Evolutionary conservation across 2,888 invertebrate species (phyloP), one percentile per base, ranked within the genome.

Genomic region (Dasypogon diadema): DNA sequence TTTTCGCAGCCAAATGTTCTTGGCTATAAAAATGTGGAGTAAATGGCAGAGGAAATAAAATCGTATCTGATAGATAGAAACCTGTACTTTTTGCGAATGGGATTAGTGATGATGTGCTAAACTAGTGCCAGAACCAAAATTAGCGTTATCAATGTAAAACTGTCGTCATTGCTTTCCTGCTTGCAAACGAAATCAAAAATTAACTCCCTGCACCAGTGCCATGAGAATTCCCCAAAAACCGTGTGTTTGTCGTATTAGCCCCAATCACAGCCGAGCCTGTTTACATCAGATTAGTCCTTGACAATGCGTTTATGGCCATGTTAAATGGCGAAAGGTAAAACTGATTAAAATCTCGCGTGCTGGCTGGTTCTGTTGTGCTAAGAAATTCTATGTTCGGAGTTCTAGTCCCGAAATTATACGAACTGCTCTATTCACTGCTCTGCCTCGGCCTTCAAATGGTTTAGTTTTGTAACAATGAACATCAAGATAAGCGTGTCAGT

Each of bases 331-430:
- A 65, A n/a, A 65, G 46, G 65, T 65, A 46, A 65, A 65, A 65
- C 65, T 65, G 65, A 65, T 65, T 65, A 65, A 48, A 42, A 65
- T 65, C 65, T 65, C 65, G 65, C 65, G 65, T 65, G 65, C 24
- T 46, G 16, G 46, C 22, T n/a, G 60, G 12, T 16, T 60, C 37
- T 22, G 58, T 58, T 60, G 37, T 60, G 34, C 30, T 60, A 16
- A 24, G 65, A 21, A 16, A n/a, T 65, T 46, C 51, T 18, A 37
- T 10, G 65, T 21, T 24, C n/a, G 48, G 46, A 65, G 37, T 24
- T 65, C 26, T 8, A 18, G 46, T 22, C 46, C 65, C 37, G 0
- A 46, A 46, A 26, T 46, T 65, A 42, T 48, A n/a, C n/a, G 65
- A 65, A 46, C n/a, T 21, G 21, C 30, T 58, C 34, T 46, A 3